Percentiles rank a stretch among this genome's conserved stretches.
Evolutionary conservation across 2,113 vertebrate genomes (phyloP).

Genomic region (Onychostruthus taczanowskii): DNA sequence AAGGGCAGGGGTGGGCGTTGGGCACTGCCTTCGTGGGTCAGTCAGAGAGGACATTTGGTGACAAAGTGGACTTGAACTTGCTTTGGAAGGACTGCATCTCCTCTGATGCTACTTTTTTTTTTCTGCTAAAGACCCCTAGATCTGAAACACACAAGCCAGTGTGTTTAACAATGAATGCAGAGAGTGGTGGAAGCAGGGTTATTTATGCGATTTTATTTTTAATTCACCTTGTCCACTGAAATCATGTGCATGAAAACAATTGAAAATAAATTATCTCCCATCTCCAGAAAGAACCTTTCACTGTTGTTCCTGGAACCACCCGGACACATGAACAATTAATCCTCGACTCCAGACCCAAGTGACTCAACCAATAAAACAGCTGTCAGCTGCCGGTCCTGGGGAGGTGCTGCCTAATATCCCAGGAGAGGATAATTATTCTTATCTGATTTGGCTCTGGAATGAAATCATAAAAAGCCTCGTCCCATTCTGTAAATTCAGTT

Average conservation of each 20-base stretch:
- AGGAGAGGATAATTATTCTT: constrained; percentile 88
- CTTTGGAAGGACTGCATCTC: neutral
- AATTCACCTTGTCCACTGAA: constrained; percentile 44
- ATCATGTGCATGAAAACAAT: constrained; percentile 54
- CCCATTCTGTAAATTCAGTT: constrained; percentile 76
- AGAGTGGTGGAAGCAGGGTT: neutral
- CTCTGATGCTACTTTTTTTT: neutral
- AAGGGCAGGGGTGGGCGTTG: neutral
- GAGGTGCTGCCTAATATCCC: constrained; percentile 86
- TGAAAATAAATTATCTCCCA: constrained; percentile 71
- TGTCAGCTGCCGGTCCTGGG: constrained; percentile 84
- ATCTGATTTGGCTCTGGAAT: constrained; percentile 91
- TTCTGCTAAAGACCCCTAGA: neutral
- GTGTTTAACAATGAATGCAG: neutral
- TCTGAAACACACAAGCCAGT: neutral
- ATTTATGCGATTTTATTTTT: constrained; percentile 39
- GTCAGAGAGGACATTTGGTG: neutral
- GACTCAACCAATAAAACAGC: constrained; percentile 77
- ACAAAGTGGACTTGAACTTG: neutral
- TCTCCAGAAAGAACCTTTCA: constrained; percentile 71
- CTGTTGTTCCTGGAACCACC: constrained; percentile 68
- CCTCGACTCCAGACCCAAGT: constrained; percentile 69
- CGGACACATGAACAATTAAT: constrained; percentile 75
- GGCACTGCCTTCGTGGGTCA: fast-evolving
- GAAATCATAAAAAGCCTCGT: constrained; percentile 84